Evolutionary conservation across 2,113 vertebrate species (phyloP), one percentile per base, ranked within the genome.

Genomic region (Macquaria australasica): DNA sequence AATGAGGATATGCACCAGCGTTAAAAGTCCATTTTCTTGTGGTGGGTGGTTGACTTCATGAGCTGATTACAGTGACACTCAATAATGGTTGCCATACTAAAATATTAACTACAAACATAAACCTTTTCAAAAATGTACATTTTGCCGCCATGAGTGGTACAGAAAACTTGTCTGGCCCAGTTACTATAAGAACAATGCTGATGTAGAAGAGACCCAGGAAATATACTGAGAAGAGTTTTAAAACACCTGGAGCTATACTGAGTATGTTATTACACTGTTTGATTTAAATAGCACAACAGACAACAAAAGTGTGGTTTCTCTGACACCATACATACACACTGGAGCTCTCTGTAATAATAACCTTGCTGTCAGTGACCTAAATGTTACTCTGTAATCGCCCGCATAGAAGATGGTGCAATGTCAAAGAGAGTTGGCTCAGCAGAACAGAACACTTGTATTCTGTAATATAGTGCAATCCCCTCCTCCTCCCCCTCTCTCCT

Each of bases 381-480:
- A 85, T 88, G 78, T 72, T 77, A 76, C 80, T 84, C 66, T 77
- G 58, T 82, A 76, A 80, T 89, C 16, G 12, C 64, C 88, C 72
- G 58, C 83, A 76, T 60, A 72, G 77, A 85, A 73, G 72, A 81
- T 88, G 92, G 85, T 89, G 88, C 91, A 92, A 92, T 82, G 81
- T 92, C 89, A 88, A 83, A 90, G 67, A 84, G 63, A 90, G 81
- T 89, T 88, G 81, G 87, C 88, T 92, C 93, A 93, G 91, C 90
- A 89, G 86, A 91, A 85, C 80, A 69, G 64, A 73, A 39, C 79
- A 34, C 79, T 80, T 77, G 60, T 86, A 45, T 84, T 82, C 81
- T 82, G 63, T 84, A 88, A 91, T 81, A 78, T 77, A 85, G 79
- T 43, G 84, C 76, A 85, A 28, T 50, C 48, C 28, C 77, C 62